phyloP scores from a whole-genome alignment of 2,888 invertebrate species.

The Colletes collaris region DNA sequence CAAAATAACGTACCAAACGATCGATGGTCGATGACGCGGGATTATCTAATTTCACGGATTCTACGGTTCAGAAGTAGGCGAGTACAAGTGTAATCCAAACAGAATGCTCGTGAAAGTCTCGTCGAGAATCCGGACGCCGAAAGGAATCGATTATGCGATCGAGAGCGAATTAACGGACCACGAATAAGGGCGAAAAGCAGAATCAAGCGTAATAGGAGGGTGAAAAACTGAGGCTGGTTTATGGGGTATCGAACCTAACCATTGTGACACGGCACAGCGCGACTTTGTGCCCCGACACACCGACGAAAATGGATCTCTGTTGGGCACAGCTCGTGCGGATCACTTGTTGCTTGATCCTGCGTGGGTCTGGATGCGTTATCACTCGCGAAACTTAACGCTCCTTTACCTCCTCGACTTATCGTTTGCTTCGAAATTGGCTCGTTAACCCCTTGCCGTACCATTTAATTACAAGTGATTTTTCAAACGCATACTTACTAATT shows the following conservation, averaged over 20 bases:
- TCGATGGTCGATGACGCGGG: too few relatives aligned
- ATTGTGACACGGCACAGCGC: conserved; percentile 53
- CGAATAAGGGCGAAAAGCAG: conserved; percentile 48
- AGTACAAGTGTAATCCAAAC: neutral
- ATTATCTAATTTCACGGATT: too few relatives aligned
- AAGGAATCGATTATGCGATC: conserved; percentile 42
- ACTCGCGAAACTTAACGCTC: neutral
- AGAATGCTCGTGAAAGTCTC: neutral
- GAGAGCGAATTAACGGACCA: conserved; percentile 46
- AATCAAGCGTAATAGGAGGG: conserved; percentile 58
- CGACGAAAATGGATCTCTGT: conserved; percentile 56
- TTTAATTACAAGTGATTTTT: too few relatives aligned
- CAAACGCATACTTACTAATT: too few relatives aligned
- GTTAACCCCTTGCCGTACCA: too few relatives aligned
- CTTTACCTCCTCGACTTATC: neutral
- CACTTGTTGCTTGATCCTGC: conserved; percentile 69
- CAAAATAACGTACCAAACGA: too few relatives aligned
- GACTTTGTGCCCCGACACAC: conserved; percentile 58
- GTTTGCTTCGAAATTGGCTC: neutral
- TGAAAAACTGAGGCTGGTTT: conserved; percentile 62
- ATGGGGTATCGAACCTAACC: conserved; percentile 60
- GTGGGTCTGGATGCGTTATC: conserved; percentile 44
- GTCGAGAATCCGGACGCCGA: neutral
- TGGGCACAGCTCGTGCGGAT: conserved; percentile 58
- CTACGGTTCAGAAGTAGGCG: too few relatives aligned